Evolutionary conservation across 2,113 vertebrate genomes (phyloP).

Genomic region (Recurvirostra avosetta): DNA sequence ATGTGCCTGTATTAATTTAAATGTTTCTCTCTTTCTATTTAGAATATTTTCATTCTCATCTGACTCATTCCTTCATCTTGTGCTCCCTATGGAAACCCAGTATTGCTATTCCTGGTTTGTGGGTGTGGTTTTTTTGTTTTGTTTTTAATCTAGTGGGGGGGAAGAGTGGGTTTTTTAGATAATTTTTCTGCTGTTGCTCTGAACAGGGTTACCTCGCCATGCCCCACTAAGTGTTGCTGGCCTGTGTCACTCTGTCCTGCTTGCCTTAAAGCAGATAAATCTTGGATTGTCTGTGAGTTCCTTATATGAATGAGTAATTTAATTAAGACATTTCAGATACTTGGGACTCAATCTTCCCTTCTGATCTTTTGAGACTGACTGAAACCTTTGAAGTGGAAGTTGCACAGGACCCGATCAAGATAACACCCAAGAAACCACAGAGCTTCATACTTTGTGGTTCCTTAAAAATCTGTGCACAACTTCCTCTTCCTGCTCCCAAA

Average conservation of each 20-base stretch:
- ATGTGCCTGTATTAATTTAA: background rate
- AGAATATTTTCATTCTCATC: background rate
- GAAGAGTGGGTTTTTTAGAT: background rate
- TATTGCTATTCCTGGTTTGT: background rate
- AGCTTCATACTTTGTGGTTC: conserved; percentile 13
- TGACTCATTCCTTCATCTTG: background rate
- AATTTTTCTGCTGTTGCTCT: background rate
- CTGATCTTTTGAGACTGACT: conserved; percentile 1
- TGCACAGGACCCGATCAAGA: conserved; percentile 9
- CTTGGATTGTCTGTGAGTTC: background rate
- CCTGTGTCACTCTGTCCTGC: background rate
- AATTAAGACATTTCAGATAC: conserved; percentile 7
- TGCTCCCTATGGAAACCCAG: background rate
- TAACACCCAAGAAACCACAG: background rate
- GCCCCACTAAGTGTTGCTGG: accelerated
- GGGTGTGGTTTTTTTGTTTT: background rate
- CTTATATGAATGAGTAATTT: conserved; percentile 26
- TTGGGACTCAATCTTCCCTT: background rate
- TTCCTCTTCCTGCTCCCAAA: conserved; percentile 30
- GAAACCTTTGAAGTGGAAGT: conserved; percentile 46
- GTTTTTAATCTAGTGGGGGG: background rate
- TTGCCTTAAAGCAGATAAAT: background rate
- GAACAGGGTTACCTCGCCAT: background rate
- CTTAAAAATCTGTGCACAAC: conserved; percentile 2
- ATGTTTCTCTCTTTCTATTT: background rate